Evolutionary conservation across 2,888 invertebrate species (phyloP), one percentile per base, ranked within the genome.

Genomic region (Lamellibrachia satsuma): DNA sequence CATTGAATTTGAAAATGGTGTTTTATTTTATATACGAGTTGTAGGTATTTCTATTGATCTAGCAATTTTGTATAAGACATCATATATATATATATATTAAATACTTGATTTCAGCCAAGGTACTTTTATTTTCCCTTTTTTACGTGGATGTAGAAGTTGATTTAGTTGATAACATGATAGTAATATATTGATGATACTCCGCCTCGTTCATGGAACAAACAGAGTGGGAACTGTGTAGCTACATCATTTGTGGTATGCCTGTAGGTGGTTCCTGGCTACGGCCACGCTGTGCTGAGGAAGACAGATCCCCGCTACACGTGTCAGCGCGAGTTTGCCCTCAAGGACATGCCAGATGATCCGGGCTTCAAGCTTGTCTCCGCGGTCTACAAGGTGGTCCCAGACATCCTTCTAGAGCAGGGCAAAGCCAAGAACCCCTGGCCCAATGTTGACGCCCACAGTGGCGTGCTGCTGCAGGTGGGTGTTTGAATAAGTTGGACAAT

Each of bases 371-470:
- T 99, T 95, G 99, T 99, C 52, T 98, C 98, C 2, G 98, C 98
- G 95, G 97, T 99, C 8, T 99, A 98, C 97, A 98, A 99, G 97
- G 97, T 99, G 92, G 98, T 98, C 91, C 99, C 99, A 0, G 98
- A 98, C 94, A 98, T 99, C 96, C 98, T 99, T 91, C 97, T 98
- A 95, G 98, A 98, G 97, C 98, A 98, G 95, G 99, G 99, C 96
- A 99, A 99, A 97, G 99, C 99, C 93, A 98, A 99, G 97, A 99
- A 99, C 97, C 99, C 99, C 94, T 99, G 99, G 99, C 99, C 99
- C 94, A 99, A 99, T 96, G 99, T 99, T 95, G 99, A 99, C 97
- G 99, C 99, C 52, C 99, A 99, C 97, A 99, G 99, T 94, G 99
- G 99, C 94, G 99, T 98, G 92, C 97, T 98, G 92, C 97, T 98